Conservation (phyloP, 2,888 invertebrate genomes). For the Steinernema scapterisci region DNA sequence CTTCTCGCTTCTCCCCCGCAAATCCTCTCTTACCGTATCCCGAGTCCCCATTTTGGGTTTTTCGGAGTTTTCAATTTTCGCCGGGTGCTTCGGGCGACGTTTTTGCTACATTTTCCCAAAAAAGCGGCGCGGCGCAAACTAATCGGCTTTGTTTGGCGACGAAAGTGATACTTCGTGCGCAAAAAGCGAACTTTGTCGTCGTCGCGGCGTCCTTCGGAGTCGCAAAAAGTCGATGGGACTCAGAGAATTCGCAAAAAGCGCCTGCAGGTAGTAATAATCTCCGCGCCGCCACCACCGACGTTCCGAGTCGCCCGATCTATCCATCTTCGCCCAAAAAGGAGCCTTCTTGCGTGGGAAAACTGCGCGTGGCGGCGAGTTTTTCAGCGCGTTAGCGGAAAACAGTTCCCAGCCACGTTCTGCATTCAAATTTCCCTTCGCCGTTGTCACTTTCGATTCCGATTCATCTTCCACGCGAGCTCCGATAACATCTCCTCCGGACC, state of each 20-base stretch:
- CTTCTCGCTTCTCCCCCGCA: not conserved
- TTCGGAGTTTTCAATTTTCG: constrained; percentile 11
- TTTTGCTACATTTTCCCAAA: constrained; percentile 4
- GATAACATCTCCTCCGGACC: not conserved
- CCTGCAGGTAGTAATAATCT: constrained; percentile 23
- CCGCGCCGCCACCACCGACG: not conserved
- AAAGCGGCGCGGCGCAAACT: constrained; percentile 29
- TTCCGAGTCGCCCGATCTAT: too few species aligned
- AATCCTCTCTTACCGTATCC: constrained; percentile 6
- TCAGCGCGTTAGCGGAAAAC: not conserved
- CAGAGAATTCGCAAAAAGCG: not conserved
- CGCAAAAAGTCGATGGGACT: constrained; percentile 25
- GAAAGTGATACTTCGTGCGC: constrained; percentile 21
- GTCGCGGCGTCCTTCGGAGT: constrained; percentile 7
- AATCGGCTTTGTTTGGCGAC: constrained; percentile 31
- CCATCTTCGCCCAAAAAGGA: not conserved
- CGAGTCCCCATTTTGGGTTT: not conserved
- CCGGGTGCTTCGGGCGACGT: constrained; percentile 9
- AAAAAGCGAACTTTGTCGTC: not conserved
- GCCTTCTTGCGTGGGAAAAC: not conserved
- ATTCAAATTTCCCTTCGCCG: constrained; percentile 5
- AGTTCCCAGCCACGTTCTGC: not conserved
- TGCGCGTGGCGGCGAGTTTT: not conserved
- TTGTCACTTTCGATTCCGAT: constrained; percentile 24
- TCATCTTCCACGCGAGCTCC: not conserved